Evolutionary conservation across 2,797 vertebrate species (phyloP).

Genomic region (Sarcoramphus papa): DNA sequence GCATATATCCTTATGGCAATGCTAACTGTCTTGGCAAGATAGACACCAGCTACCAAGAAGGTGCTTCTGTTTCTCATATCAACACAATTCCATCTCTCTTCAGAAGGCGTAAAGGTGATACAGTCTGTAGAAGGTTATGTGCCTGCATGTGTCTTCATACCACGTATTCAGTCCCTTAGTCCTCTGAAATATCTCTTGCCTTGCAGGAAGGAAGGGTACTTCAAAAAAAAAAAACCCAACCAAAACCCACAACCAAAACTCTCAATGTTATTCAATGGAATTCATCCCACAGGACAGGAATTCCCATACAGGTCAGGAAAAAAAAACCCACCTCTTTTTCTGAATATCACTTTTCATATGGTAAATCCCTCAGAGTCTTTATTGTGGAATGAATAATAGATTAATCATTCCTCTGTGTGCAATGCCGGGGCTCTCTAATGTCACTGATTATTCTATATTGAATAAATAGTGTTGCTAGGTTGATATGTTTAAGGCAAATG

Average conservation of each 20-base stretch:
- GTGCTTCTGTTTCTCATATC: background rate
- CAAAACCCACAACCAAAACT: background rate
- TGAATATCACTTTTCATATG: constrained; percentile 41
- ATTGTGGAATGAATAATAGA: constrained; percentile 63
- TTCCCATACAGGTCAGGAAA: constrained; percentile 31
- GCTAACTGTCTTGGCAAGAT: background rate
- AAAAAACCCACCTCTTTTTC: background rate
- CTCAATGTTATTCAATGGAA: constrained; percentile 2
- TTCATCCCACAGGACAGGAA: constrained; percentile 39
- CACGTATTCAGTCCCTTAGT: background rate
- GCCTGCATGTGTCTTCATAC: background rate
- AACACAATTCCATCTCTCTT: background rate
- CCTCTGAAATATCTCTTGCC: background rate
- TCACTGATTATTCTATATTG: constrained; percentile 67
- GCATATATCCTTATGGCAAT: no score
- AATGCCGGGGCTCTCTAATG: constrained; percentile 39
- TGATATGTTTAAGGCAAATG: constrained; percentile 70
- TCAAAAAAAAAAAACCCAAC: background rate
- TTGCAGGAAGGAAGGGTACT: background rate
- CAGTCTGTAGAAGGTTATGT: background rate
- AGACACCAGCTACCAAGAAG: background rate
- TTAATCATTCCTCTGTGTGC: constrained; percentile 63
- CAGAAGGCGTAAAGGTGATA: background rate
- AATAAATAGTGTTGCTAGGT: constrained; percentile 67
- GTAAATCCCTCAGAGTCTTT: constrained; percentile 49